A percentile compares a stretch with the other conserved stretches of the same genome.
Conservation (phyloP, 1,140 invertebrate genomes). For the Caenorhabditis latens region DNA sequence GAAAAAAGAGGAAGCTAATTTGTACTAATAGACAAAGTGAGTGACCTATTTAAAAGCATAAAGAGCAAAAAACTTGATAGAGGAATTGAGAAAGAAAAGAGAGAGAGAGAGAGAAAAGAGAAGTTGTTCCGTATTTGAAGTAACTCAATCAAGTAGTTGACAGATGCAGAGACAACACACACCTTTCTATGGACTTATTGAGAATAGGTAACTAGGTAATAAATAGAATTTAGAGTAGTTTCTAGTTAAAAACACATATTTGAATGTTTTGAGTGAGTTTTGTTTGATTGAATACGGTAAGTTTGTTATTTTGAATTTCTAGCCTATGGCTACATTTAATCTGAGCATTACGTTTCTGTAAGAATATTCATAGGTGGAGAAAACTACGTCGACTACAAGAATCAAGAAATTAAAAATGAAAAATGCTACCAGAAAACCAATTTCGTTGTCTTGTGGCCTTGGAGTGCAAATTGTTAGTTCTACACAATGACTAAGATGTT, state of each 20-base stretch:
- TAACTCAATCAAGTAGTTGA: conserved; percentile 30
- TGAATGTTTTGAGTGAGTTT: not conserved
- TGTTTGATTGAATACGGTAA: not conserved
- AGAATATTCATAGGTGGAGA: too few species aligned
- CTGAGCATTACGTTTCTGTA: too few species aligned
- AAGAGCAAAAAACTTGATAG: conserved; percentile 32
- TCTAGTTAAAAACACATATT: not conserved
- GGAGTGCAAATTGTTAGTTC: too few species aligned
- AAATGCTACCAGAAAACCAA: too few species aligned
- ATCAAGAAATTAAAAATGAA: too few species aligned
- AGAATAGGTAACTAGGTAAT: not conserved
- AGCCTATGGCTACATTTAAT: too few species aligned
- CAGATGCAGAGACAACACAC: not conserved
- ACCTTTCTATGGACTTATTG: not conserved
- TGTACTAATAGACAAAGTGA: conserved; percentile 21
- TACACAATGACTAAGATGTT: too few species aligned
- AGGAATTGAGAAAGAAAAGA: not conserved
- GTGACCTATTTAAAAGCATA: not conserved
- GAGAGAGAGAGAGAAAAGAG: not conserved
- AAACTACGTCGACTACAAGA: too few species aligned
- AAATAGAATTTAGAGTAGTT: conserved; percentile 9
- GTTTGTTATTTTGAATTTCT: not conserved
- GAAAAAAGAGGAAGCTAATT: not conserved
- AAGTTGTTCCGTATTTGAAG: conserved; percentile 28
- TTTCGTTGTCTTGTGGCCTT: too few species aligned